A percentile compares a stretch with the other conserved stretches of the same genome.
phyloP scores from a whole-genome alignment of 2,797 vertebrate genomes.

The Kryptopterus vitreolus region DNA sequence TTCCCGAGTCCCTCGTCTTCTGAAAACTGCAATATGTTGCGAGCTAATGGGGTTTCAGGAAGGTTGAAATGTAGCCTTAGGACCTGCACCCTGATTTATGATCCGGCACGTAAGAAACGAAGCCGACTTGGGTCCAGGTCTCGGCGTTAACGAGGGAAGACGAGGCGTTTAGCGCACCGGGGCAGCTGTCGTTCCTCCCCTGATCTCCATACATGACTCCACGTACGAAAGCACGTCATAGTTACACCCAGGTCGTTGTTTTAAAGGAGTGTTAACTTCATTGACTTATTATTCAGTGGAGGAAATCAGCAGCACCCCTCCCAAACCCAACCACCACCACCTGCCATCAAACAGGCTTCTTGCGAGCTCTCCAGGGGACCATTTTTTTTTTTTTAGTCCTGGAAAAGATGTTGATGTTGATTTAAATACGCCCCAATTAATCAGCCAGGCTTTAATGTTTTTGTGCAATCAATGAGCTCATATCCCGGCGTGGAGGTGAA shows the following conservation, averaged over 20 bases:
- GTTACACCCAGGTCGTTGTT: constrained; percentile 26
- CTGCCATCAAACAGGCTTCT: constrained; percentile 19
- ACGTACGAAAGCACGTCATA: constrained; percentile 7
- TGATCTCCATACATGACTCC: constrained; percentile 50
- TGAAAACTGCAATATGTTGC: constrained; percentile 46
- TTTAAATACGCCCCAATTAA: constrained; percentile 69
- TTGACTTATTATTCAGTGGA: constrained; percentile 61
- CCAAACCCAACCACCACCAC: constrained; percentile 5
- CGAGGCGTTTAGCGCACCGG: constrained; percentile 55
- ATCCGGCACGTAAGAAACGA: constrained; percentile 57
- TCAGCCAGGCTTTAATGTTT: constrained; percentile 64
- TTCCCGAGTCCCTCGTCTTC: constrained; percentile 16
- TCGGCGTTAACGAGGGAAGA: constrained; percentile 60
- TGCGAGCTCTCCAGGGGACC: constrained; percentile 39
- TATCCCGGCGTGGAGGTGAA: constrained; percentile 29
- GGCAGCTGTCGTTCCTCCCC: constrained; percentile 49
- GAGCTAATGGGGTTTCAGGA: constrained; percentile 57
- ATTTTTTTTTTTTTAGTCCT: constrained; percentile 49
- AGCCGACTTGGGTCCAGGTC: constrained; percentile 55
- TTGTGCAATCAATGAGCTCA: constrained; percentile 69
- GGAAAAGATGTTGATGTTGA: constrained; percentile 59
- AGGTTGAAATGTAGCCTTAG: constrained; percentile 58
- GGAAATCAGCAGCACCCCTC: constrained; percentile 49
- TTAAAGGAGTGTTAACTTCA: constrained; percentile 60
- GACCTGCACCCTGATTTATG: constrained; percentile 60